Conservation (phyloP, 2,113 vertebrate genomes). For the Lepisosteus oculatus region DNA sequence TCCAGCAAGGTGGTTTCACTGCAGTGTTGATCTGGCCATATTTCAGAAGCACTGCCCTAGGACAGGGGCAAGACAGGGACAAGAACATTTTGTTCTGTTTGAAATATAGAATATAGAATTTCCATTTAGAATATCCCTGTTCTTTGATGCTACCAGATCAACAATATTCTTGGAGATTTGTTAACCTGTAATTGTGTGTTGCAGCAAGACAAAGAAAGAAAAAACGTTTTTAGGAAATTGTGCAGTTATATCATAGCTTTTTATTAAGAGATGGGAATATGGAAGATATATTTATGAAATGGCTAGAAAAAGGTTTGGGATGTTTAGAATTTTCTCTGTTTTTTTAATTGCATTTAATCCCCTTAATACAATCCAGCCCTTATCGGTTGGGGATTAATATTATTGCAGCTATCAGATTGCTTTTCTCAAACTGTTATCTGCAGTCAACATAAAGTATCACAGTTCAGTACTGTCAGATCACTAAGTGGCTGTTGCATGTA, state of each 20-base stretch:
- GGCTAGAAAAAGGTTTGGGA: not conserved
- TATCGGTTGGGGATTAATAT: not conserved
- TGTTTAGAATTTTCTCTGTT: not conserved
- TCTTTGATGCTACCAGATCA: no score
- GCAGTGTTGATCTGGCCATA: no score
- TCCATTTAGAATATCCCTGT: no score
- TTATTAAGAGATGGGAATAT: not conserved
- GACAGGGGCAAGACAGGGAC: no score
- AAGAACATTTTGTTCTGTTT: no score
- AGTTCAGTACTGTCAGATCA: constrained; percentile 66
- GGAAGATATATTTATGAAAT: not conserved
- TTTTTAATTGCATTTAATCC: constrained; percentile 3
- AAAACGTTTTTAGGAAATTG: not conserved
- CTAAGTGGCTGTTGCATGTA: constrained; percentile 75
- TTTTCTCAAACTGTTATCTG: constrained; percentile 51
- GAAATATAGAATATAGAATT: no score
- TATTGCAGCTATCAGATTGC: constrained; percentile 47
- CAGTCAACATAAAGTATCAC: constrained; percentile 52
- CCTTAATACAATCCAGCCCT: constrained; percentile 8
- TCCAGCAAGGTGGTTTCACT: no score
- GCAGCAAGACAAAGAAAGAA: not conserved
- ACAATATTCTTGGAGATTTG: no score
- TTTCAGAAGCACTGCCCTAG: no score
- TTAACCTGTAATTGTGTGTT: no score
- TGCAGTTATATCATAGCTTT: not conserved